phyloP scores from a whole-genome alignment of 2,113 vertebrate genomes.

The Tychaedon coryphoeus region DNA sequence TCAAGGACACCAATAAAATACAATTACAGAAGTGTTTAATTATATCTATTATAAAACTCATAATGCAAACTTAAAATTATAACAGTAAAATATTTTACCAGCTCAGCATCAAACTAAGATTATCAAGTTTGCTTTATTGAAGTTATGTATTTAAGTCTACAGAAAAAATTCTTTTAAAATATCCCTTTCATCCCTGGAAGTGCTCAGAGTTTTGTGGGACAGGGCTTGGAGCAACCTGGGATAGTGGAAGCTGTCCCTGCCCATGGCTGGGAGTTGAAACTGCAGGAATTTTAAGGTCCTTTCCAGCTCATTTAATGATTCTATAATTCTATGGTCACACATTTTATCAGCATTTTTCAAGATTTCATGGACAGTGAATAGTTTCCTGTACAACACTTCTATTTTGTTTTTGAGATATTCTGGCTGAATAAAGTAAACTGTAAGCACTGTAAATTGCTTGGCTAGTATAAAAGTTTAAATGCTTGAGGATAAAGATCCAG shows the following conservation, averaged over 20 bases:
- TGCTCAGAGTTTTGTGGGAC: fast-evolving
- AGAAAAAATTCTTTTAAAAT: background rate
- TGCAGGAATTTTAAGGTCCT: background rate
- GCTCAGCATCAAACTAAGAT: fast-evolving
- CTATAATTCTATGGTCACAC: background rate
- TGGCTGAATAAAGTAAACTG: background rate
- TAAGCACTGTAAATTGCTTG: background rate
- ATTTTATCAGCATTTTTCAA: background rate
- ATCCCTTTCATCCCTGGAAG: background rate
- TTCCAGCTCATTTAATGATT: background rate
- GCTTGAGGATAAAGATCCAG: background rate
- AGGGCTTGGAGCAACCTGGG: background rate
- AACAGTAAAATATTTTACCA: background rate
- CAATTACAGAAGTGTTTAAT: background rate
- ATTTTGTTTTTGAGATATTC: background rate
- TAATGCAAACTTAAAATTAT: background rate
- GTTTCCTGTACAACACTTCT: background rate
- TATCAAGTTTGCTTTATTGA: background rate
- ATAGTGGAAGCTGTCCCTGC: background rate
- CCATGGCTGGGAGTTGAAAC: background rate
- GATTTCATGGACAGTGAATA: background rate
- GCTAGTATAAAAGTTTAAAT: background rate
- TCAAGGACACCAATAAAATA: background rate
- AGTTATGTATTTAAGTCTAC: background rate
- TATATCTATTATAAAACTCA: background rate